Percentiles rank a stretch among this genome's conserved stretches.
Evolutionary conservation across 2,797 vertebrate species (phyloP).

Genomic region (Spinibarbus caldwelli): DNA sequence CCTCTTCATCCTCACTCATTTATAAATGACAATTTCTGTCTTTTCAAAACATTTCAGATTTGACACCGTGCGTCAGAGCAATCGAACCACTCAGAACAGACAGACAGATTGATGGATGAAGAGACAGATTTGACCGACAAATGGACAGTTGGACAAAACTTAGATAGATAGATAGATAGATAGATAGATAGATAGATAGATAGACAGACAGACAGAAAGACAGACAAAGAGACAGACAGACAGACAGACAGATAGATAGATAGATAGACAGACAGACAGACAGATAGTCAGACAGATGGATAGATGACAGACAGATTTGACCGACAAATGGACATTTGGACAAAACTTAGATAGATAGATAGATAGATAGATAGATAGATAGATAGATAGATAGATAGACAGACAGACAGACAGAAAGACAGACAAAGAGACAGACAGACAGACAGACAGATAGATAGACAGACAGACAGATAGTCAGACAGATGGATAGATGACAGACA

Average conservation of each 20-base stretch:
- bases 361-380: not conserved
- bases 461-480: no score
- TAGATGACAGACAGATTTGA: no score
- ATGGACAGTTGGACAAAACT: not conserved
- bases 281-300: not conserved
- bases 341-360: not conserved
- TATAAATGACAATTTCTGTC: not conserved
- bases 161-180: not conserved
- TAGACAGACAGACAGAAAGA: not conserved
- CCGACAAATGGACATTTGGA: not conserved
- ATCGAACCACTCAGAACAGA: not conserved
- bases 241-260: no score
- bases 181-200: not conserved
- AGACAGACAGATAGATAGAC: no score
- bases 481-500: no score
- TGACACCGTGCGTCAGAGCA: not conserved
- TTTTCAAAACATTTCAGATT: constrained; percentile 11
- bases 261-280: no score
- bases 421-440: no score
- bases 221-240: not conserved
- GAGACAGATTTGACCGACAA: not conserved
- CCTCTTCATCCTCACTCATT: constrained; percentile 2
- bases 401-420: no score
- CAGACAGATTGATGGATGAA: not conserved
- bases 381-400: no score